Evolutionary conservation across 2,797 vertebrate species (phyloP), one percentile per base, ranked within the genome.

Genomic region (Lacerta viridis): DNA sequence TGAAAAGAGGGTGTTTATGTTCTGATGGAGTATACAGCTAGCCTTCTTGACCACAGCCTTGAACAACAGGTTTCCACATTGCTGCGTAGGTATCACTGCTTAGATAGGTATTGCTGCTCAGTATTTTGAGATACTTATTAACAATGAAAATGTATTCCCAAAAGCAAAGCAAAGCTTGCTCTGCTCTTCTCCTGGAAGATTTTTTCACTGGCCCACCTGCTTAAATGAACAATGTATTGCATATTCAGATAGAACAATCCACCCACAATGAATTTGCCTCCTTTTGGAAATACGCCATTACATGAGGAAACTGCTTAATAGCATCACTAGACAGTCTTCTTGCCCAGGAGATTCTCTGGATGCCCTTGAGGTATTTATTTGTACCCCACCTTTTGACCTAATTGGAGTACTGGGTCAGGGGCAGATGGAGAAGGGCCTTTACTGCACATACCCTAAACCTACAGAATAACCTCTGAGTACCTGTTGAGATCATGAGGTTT

Each of bases 101-200:
- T 85, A 50, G 43, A 9, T 74, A 85, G 61, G 41, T 82, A 77
- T 83, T 84, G n/a, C 69, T 20, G 76, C 90, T 46, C 84, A 50
- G 43, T 80, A 69, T 61, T 61, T 0, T 0, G 84, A 23, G 29
- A 17, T 88, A 41, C 29, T 72, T 72, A 83, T 55, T 20, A 43
- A 25, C 0, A 15, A 11, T n/a, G 0, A 41, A 27, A 5, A 33
- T 61, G 9, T 39, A 8, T 78, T 88, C 78, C 20, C 25, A n/a
- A 83, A 7, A 61, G 46, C 77, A 61, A 85, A 88, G 61, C 41
- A 0, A 1, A 1, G 2, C 36, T 29, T 85, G 17, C 69, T 23
- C 27, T 0, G 4, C 59, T 46, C 39, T 9, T 9, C 36, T 71
- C 8, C 15, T 7, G 64, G 79, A 50, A 88, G 66, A 25, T 15